phyloP scores from a whole-genome alignment of 1,140 invertebrate species.

The Agraylea sexmaculata region DNA sequence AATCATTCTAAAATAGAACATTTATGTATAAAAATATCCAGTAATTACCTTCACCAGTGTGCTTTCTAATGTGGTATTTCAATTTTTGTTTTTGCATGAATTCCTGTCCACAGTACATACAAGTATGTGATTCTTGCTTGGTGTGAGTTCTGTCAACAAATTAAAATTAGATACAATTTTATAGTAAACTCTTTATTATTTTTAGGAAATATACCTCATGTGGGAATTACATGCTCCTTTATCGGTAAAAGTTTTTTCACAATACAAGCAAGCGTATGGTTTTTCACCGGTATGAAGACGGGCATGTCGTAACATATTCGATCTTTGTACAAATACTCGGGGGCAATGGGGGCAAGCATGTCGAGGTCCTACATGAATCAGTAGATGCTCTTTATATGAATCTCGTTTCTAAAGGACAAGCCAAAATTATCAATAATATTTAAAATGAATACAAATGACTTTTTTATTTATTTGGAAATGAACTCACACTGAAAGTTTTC shows the following conservation, averaged over 20 bases:
- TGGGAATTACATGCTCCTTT: constrained; percentile 46
- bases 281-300: constrained; percentile 42
- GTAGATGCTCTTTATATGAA: constrained; percentile 41
- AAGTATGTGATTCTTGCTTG: constrained; percentile 36
- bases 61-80: constrained; percentile 36
- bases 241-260: constrained; percentile 40
- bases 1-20: neutral
- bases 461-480: neutral
- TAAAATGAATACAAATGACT: neutral
- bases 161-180: constrained; percentile 19
- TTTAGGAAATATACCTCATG: constrained; percentile 32
- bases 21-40: neutral
- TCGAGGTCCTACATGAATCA: constrained; percentile 42
- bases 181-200: constrained; percentile 28
- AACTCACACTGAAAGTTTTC: constrained; percentile 31
- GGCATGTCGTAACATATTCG: constrained; percentile 43
- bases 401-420: constrained; percentile 35
- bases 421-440: constrained; percentile 1
- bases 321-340: constrained; percentile 43
- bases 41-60: constrained; percentile 36
- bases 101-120: constrained; percentile 41
- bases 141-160: constrained; percentile 37
- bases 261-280: constrained; percentile 43
- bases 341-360: constrained; percentile 44
- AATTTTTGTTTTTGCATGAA: constrained; percentile 39